phyloP scores from a whole-genome alignment of 2,888 invertebrate species.

The Tinea pellionella region DNA sequence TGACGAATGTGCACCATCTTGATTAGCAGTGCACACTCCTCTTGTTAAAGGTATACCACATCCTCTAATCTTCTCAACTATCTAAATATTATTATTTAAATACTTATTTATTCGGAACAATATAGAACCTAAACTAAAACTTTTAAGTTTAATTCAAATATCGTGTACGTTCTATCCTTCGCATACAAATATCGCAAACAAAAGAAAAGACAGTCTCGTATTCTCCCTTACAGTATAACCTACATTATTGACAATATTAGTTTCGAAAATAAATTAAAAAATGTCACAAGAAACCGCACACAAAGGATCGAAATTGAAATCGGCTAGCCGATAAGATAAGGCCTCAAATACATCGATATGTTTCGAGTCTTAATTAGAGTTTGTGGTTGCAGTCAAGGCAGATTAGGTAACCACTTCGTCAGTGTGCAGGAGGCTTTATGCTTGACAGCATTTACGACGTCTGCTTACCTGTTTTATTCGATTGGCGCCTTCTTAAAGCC shows the following conservation, averaged over 20 bases:
- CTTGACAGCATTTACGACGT: slow-evolving; percentile 51
- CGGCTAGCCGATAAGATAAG: slow-evolving; percentile 61
- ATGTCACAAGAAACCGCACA: slow-evolving; percentile 50
- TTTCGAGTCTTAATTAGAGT: slow-evolving; percentile 58
- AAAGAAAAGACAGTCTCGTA: no score
- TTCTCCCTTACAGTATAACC: no score
- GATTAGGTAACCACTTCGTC: slow-evolving; percentile 64
- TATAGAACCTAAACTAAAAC: no score
- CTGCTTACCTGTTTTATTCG: slow-evolving; percentile 19
- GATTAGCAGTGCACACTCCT: no score
- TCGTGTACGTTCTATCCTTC: not conserved
- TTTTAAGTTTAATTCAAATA: not conserved
- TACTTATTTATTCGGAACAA: no score
- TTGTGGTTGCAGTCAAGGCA: slow-evolving; percentile 59
- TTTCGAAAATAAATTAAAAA: not conserved
- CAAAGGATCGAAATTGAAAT: slow-evolving; percentile 53
- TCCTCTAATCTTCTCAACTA: no score
- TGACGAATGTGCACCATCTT: no score
- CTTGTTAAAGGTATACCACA: no score
- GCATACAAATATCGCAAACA: not conserved
- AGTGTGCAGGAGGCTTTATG: slow-evolving; percentile 50
- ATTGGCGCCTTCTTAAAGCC: not conserved
- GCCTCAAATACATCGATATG: slow-evolving; percentile 12
- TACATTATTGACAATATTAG: not conserved
- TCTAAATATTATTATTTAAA: no score